Percentiles rank a stretch among this genome's conserved stretches.
These are phyloP conservation scores for Colostygia pectinataria DNA, from an alignment of 2,888 invertebrate species.

Conservation along the genomic window DNA sequence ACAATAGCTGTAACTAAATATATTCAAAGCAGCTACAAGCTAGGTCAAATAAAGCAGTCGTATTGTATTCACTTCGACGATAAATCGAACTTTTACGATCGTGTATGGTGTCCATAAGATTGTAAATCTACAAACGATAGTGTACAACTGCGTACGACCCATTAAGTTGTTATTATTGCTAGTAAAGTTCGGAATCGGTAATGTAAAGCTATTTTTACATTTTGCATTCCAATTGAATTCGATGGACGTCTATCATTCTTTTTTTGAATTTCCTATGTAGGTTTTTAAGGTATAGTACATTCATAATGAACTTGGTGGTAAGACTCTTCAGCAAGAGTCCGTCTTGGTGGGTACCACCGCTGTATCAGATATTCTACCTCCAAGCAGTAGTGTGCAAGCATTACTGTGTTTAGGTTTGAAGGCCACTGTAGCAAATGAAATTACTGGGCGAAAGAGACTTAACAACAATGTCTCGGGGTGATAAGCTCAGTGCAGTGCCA, in stretches of 20 bases:
- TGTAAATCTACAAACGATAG: conserved; percentile 17
- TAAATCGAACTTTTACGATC: conserved; percentile 17
- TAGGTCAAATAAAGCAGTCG: not conserved
- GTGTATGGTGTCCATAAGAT: conserved; percentile 17
- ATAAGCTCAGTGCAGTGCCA: too few relatives aligned
- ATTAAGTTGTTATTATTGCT: conserved; percentile 14
- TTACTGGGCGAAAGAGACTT: too few relatives aligned
- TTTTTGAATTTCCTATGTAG: too few relatives aligned
- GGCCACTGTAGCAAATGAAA: too few relatives aligned
- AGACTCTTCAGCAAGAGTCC: too few relatives aligned
- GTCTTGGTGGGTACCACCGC: too few relatives aligned
- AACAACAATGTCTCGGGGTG: too few relatives aligned
- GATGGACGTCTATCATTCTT: conserved; percentile 1
- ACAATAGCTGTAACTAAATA: not conserved
- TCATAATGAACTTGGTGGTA: too few relatives aligned
- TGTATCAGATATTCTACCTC: too few relatives aligned
- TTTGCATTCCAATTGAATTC: conserved; percentile 5
- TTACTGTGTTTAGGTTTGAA: too few relatives aligned
- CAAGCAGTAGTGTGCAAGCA: too few relatives aligned
- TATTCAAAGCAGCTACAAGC: not conserved
- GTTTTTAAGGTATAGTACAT: too few relatives aligned
- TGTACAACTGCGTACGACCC: conserved; percentile 10
- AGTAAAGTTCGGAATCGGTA: conserved; percentile 5
- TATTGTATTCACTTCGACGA: conserved; percentile 2
- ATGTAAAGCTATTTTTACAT: not conserved